Evolutionary conservation across 2,113 vertebrate species (phyloP).

Genomic region (Hydrolagus affinis): DNA sequence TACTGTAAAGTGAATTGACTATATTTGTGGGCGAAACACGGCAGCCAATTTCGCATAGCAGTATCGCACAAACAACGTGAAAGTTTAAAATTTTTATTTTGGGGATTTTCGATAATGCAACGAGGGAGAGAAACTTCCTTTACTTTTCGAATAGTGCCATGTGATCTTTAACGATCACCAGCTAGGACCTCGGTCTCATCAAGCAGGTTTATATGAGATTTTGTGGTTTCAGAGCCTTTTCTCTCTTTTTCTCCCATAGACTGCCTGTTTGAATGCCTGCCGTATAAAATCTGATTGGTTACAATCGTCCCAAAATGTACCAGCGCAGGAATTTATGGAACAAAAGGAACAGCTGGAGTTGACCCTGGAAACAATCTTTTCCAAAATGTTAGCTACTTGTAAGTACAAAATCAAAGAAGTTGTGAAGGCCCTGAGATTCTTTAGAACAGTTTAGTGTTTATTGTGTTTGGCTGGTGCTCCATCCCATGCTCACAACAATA

Average conservation of each 20-base stretch:
- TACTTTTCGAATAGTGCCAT: too few species aligned
- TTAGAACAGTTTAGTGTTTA: not conserved
- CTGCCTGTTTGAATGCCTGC: constrained; percentile 44
- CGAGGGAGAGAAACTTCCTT: too few species aligned
- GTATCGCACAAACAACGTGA: not conserved
- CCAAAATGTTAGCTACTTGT: constrained; percentile 48
- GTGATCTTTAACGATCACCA: too few species aligned
- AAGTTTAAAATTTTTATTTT: not conserved
- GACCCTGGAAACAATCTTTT: constrained; percentile 48
- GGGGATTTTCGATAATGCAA: too few species aligned
- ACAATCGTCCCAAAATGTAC: constrained; percentile 45
- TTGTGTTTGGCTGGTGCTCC: not conserved
- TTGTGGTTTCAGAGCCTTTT: not conserved
- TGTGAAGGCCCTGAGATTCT: not conserved
- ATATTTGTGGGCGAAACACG: too few species aligned
- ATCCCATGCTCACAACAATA: not conserved
- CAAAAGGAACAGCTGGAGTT: constrained; percentile 57
- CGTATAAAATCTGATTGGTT: constrained; percentile 58
- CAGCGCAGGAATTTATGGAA: constrained; percentile 50
- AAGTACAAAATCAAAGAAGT: constrained; percentile 37
- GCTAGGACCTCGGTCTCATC: not conserved
- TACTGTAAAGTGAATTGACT: too few species aligned
- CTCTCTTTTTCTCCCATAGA: constrained; percentile 43
- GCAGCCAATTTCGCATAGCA: not conserved
- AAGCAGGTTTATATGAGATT: not conserved